Evolutionary conservation across 2,888 invertebrate genomes (phyloP), one percentile per base, ranked within the genome.

Genomic region (Deilephila elpenor): DNA sequence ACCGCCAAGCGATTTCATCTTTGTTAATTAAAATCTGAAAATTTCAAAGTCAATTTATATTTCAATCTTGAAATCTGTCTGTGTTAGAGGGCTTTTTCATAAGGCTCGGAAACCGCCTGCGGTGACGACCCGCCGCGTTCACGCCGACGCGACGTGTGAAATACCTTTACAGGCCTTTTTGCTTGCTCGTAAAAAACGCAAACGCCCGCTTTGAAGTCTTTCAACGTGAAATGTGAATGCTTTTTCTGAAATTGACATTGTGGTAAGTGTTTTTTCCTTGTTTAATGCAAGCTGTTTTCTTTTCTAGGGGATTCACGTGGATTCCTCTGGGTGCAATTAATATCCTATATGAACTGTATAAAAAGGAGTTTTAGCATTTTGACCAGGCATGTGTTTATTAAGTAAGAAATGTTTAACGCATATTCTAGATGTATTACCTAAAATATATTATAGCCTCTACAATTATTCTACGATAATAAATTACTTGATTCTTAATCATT

Each of bases 181-280:
- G 44, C 44, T 67, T 64, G 64, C 29, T 61, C 29, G 61, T 61
- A 61, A 64, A 64, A 64, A 64, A 44, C 44, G 44, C 20, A 67
- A 67, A 56, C n/a, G 56, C 20, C 11, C 64, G 11, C 64, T 67
- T 67, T 67, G 64, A 67, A 44, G 44, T 67, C 64, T 67, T 64
- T 64, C n/a, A 34, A 34, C n/a, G 37, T 44, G 20, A 67, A 67
- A 44, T 44, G n/a, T 67, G 56, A 56, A 56, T 56, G 34, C 17
- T 61, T 61, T 34, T 34, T 25, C 64, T 67, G 64, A 67, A 67
- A 67, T 67, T 67, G 64, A 67, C 64, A 20, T 44, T 67, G 62
- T 62, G 64, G 44, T 17, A 64, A 3, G 64, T 67, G 64, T 44
- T 67, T 44, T 25, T 34, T 62, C 32, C n/a, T 37, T 34, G n/a